These are phyloP conservation scores for Pegea sp. DNA, from an alignment of 23 tunicate species.

Conservation along the genomic window DNA sequence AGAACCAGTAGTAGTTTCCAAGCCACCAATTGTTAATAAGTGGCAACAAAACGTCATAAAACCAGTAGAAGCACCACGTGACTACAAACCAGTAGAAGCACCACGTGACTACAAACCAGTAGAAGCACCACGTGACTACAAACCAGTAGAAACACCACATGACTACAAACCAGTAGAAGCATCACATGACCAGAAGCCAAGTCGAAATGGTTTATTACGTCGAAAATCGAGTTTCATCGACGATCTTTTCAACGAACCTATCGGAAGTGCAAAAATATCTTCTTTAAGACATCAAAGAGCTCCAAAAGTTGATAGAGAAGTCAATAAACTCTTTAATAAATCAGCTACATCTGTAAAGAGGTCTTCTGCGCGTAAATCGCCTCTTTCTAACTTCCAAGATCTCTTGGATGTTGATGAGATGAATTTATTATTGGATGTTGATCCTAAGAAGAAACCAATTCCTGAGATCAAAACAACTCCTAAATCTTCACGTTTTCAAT, in stretches of 20 bases:
- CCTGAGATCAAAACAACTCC: too few relatives aligned
- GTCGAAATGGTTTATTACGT: not conserved
- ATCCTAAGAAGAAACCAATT: too few relatives aligned
- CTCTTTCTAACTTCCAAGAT: slow-evolving; percentile 29
- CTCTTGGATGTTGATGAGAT: slow-evolving; percentile 43
- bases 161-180: not conserved
- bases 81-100: not conserved
- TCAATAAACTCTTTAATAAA: not conserved
- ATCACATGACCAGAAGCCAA: not conserved
- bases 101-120: too few relatives aligned
- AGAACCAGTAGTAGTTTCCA: not conserved
- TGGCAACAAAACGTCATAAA: not conserved
- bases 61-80: not conserved
- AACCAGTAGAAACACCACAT: not conserved
- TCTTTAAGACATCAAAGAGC: not conserved
- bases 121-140: not conserved
- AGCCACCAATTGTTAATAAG: too few relatives aligned
- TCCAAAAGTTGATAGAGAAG: not conserved
- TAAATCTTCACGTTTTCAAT: too few relatives aligned
- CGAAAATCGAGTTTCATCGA: not conserved
- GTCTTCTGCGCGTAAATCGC: slow-evolving; percentile 13
- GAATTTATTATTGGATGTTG: not conserved
- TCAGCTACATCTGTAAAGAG: too few relatives aligned
- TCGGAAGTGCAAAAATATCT: not conserved
- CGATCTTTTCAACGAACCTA: not conserved